Evolutionary conservation across 2,113 vertebrate species (phyloP), one percentile per base, ranked within the genome.

Genomic region (Mustelus asterias): DNA sequence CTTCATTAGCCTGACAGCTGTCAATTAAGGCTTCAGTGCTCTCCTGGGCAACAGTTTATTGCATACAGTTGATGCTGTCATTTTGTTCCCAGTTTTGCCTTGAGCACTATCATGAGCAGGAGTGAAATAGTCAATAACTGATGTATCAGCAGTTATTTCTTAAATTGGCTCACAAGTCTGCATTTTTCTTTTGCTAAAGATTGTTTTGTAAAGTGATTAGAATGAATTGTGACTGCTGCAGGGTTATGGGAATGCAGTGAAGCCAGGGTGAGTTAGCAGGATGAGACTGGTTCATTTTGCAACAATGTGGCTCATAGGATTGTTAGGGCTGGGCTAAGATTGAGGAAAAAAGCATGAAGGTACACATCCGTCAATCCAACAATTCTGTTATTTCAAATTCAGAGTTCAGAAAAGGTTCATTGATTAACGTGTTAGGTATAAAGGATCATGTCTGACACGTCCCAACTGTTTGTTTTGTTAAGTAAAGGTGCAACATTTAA

Each of bases 121-220:
- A 98, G 98, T 98, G 97, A 98, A 98, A 98, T 98, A 98, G 98
- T 99, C 98, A 98, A 98, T 99, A 99, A 98, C 98, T 98, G 99
- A 99, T 98, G 98, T 98, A 98, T 99, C 98, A 99, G 98, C 99
- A 99, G 98, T 99, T 98, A 98, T 98, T 99, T 98, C 98, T 98
- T 98, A 98, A 98, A 99, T 98, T 98, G 98, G 98, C 98, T 99
- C 98, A 97, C 98, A 98, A 98, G 98, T 98, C 98, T 98, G 98
- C 98, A 97, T 98, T 98, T 97, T 97, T 97, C 97, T 97, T 98
- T 98, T 97, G 97, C 98, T 97, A 98, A 98, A 98, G 98, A 98
- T 98, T 97, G 97, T 98, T 98, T 98, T 98, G 97, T 97, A 98
- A 98, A 97, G 97, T 98, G 98, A 98, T 98, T 98, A 98, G 97